phyloP scores from a whole-genome alignment of 2,888 invertebrate species.

The Lithophane socia region DNA sequence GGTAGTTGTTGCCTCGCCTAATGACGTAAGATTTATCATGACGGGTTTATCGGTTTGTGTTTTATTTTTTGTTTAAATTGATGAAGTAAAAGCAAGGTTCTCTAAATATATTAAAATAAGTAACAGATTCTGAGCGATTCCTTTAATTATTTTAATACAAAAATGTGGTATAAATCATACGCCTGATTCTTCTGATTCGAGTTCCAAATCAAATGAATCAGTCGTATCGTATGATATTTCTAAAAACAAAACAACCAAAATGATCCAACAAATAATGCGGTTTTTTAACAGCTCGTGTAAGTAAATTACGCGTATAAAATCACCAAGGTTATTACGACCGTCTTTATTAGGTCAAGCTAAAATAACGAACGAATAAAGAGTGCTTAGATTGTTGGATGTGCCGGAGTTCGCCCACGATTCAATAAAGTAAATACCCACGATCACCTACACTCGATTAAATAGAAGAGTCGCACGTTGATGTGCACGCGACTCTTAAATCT shows the following conservation, averaged over 20 bases:
- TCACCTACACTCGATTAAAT: conserved; percentile 64
- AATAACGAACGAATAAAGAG: conserved; percentile 55
- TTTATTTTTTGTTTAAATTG: conserved; percentile 17
- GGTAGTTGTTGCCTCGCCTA: conserved; percentile 59
- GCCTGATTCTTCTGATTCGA: not conserved
- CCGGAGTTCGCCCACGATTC: conserved; percentile 75
- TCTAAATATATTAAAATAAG: not conserved
- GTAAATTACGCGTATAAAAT: conserved; percentile 10
- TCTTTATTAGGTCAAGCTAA: conserved; percentile 61
- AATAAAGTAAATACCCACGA: conserved; percentile 70
- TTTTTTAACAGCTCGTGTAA: not conserved
- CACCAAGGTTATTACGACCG: conserved; percentile 31
- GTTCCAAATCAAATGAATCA: not conserved
- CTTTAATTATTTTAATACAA: not conserved
- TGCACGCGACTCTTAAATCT: conserved; percentile 27
- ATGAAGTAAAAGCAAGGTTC: not conserved
- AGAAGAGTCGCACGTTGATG: conserved; percentile 21
- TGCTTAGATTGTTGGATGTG: conserved; percentile 33
- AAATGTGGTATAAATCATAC: too few species aligned
- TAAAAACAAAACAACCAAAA: not conserved
- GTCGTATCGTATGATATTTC: not conserved
- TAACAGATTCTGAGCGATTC: not conserved
- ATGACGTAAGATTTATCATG: conserved; percentile 65
- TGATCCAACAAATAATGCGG: not conserved
- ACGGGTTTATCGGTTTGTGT: conserved; percentile 36